Evolutionary conservation across 2,888 invertebrate species (phyloP).

Genomic region (Xanthia togata): DNA sequence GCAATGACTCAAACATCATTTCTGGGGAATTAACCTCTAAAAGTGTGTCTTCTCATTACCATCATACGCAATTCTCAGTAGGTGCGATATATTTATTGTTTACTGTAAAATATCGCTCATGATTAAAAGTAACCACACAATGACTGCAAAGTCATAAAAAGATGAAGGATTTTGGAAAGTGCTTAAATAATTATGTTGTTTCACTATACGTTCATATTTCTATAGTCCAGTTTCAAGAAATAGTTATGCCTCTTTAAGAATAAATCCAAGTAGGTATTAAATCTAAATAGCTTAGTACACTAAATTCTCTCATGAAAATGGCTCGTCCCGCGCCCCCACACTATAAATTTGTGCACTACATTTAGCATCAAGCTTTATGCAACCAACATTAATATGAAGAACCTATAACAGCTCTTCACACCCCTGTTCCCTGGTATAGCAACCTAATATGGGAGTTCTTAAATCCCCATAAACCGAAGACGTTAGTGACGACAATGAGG

Average conservation of each 20-base stretch:
- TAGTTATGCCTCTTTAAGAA: neutral
- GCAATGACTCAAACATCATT: neutral
- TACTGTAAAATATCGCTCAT: constrained; percentile 11
- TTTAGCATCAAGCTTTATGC: neutral
- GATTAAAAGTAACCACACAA: neutral
- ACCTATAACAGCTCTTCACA: constrained; percentile 38
- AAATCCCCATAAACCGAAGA: constrained; percentile 82
- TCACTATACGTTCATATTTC: too few relatives aligned
- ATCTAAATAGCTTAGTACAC: neutral
- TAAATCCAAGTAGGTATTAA: neutral
- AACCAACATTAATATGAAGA: constrained; percentile 1
- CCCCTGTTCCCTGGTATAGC: constrained; percentile 64
- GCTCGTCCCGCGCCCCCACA: too few relatives aligned
- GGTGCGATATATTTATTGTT: constrained; percentile 18
- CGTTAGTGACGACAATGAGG: constrained; percentile 77
- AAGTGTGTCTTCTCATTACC: constrained; percentile 3
- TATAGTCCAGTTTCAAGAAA: neutral
- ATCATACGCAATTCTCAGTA: constrained; percentile 9
- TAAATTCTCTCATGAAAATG: constrained; percentile 7
- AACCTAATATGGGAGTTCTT: constrained; percentile 79
- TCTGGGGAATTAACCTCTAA: neutral
- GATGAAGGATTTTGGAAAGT: neutral
- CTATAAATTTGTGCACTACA: neutral
- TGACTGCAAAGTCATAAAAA: neutral
- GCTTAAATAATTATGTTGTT: too few relatives aligned